Conservation (phyloP, 2,888 invertebrate genomes). For the Nasonia oneida region DNA sequence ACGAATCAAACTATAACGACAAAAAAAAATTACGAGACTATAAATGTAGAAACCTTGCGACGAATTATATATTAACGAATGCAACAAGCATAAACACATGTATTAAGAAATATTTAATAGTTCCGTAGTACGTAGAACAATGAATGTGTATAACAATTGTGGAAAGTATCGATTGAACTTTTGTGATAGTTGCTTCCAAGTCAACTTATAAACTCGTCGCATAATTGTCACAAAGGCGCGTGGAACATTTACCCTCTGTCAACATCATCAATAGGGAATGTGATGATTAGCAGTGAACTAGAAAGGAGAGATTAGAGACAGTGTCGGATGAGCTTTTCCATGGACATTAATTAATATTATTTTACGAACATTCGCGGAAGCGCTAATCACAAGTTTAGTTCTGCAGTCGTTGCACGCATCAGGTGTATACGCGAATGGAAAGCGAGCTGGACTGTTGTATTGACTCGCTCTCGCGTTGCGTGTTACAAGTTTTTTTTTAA, state of each 20-base stretch:
- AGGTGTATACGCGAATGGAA: neutral
- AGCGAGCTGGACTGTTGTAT: conserved; percentile 10
- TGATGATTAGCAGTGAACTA: conserved; percentile 13
- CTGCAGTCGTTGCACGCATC: neutral
- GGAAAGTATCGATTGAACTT: conserved; percentile 35
- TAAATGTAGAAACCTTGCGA: conserved; percentile 5
- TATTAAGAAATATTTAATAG: conserved; percentile 21
- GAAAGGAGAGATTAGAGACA: conserved; percentile 50
- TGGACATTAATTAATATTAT: conserved; percentile 42
- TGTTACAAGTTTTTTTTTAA: conserved; percentile 44
- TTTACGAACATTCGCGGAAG: conserved; percentile 19
- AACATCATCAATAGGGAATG: conserved; percentile 6
- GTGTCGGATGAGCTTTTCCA: conserved; percentile 53
- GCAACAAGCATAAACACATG: neutral
- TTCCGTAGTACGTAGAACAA: neutral
- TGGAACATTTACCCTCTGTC: conserved; percentile 9
- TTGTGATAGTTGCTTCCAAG: conserved; percentile 19
- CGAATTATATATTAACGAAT: conserved; percentile 2
- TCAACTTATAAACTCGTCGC: conserved; percentile 19
- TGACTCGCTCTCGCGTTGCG: conserved; percentile 13
- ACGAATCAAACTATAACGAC: neutral
- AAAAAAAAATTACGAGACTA: neutral
- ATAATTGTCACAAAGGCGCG: conserved; percentile 2
- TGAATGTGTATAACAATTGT: neutral
- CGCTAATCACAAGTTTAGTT: conserved; percentile 8